Evolutionary conservation across 2,113 vertebrate genomes (phyloP).

Genomic region (Heteronetta atricapilla): DNA sequence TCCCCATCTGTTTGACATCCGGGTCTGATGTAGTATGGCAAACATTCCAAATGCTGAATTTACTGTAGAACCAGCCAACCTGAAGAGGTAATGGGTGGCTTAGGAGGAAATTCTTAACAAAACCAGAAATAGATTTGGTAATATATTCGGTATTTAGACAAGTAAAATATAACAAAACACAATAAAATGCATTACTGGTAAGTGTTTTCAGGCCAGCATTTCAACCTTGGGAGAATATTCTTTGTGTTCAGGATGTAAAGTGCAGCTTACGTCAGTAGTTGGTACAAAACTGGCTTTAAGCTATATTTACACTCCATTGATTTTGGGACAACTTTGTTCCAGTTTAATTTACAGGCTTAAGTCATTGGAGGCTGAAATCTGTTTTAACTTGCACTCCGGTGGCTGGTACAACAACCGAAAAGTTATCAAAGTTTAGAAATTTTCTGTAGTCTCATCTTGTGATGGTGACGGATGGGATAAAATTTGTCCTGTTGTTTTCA

Average conservation of each 20-base stretch:
- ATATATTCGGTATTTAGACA: background rate
- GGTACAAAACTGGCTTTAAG: background rate
- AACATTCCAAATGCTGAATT: background rate
- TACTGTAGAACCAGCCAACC: background rate
- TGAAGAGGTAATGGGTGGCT: background rate
- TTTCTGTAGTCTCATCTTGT: background rate
- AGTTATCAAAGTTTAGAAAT: background rate
- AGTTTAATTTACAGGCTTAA: background rate
- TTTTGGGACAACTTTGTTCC: constrained; percentile 2
- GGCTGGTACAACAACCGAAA: background rate
- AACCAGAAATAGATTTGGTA: background rate
- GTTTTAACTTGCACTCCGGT: background rate
- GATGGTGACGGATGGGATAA: background rate
- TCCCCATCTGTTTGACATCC: background rate
- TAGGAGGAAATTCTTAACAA: background rate
- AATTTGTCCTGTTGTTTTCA: background rate
- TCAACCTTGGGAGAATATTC: background rate
- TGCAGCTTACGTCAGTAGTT: background rate
- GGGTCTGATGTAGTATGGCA: background rate
- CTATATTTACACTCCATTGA: background rate
- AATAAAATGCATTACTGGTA: background rate
- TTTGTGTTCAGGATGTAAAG: background rate
- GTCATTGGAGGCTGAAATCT: background rate
- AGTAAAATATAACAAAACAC: background rate
- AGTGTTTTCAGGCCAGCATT: background rate